A percentile compares a stretch with the other conserved stretches of the same genome.
These are phyloP conservation scores for Centrocercus urophasianus DNA, from an alignment of 2,113 vertebrate genomes.

Conservation along the genomic window DNA sequence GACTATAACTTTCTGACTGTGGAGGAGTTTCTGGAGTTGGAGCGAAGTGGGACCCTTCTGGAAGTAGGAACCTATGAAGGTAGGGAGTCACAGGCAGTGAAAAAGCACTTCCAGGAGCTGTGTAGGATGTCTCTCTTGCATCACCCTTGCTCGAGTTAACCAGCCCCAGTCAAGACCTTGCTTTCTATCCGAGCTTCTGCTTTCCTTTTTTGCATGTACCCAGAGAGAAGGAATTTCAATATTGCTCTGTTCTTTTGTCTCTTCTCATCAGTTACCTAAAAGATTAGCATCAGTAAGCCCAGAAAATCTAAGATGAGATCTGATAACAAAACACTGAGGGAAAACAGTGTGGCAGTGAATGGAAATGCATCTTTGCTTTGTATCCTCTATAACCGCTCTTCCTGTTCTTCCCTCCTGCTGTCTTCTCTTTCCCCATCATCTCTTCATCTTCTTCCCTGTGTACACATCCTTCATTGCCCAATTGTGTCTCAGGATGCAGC, in stretches of 20 bases:
- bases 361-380: not conserved
- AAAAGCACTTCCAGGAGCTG: fast-evolving
- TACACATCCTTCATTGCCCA: not conserved
- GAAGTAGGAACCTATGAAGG: slow-evolving; percentile 98
- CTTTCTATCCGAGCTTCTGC: not conserved
- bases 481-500: not conserved
- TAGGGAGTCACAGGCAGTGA: slow-evolving; percentile 44
- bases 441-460: not conserved
- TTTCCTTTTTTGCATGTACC: not conserved
- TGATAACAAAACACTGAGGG: not conserved
- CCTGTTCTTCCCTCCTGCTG: not conserved
- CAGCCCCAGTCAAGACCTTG: not conserved
- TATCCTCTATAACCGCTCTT: not conserved
- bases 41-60: slow-evolving; percentile 93
- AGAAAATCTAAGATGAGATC: not conserved
- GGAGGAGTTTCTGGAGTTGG: slow-evolving; percentile 92
- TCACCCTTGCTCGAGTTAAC: fast-evolving
- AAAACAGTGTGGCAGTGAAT: not conserved
- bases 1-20: slow-evolving; percentile 98
- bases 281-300: not conserved
- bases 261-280: not conserved
- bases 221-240: not conserved
- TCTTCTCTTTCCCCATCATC: not conserved
- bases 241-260: not conserved
- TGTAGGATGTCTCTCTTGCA: not conserved